Percentiles rank a stretch among this genome's conserved stretches.
Evolutionary conservation across 2,797 vertebrate species (phyloP).

Genomic region (Clarias laeviceps): DNA sequence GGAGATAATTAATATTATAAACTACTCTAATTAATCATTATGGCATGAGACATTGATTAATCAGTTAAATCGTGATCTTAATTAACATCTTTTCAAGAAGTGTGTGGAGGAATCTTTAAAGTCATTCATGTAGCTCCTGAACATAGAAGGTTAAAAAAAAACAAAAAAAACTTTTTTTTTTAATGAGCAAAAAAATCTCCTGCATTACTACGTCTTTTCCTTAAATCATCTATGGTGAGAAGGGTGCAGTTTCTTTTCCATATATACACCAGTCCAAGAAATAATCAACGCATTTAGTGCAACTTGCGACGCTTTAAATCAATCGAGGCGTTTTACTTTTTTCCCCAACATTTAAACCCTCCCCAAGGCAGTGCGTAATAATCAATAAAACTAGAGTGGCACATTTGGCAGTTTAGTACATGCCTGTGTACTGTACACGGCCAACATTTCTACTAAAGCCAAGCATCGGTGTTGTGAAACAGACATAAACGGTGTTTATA

Average conservation of each 20-base stretch:
- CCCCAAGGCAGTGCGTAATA: not conserved
- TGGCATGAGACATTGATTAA: not conserved
- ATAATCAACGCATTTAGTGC: not conserved
- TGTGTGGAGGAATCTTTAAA: not conserved
- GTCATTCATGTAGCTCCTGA: not conserved
- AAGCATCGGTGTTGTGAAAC: slow-evolving; percentile 18
- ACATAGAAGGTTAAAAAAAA: not conserved
- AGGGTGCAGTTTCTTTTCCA: not conserved
- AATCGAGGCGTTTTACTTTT: not conserved
- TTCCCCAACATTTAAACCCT: not conserved
- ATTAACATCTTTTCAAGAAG: not conserved
- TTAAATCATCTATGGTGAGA: not conserved
- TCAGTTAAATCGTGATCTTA: not conserved
- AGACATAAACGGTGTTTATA: slow-evolving; percentile 15
- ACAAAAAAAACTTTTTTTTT: not conserved
- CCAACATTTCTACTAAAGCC: slow-evolving; percentile 16
- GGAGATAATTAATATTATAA: not conserved
- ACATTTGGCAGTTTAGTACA: not conserved
- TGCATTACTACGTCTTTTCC: not conserved
- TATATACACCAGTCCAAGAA: not conserved
- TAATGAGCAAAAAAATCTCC: not conserved
- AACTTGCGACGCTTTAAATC: not conserved
- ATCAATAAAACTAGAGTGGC: not conserved
- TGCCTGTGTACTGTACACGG: not conserved
- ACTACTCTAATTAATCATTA: not conserved